Conservation (phyloP, 2,888 invertebrate species). For the Acronicta psi region DNA sequence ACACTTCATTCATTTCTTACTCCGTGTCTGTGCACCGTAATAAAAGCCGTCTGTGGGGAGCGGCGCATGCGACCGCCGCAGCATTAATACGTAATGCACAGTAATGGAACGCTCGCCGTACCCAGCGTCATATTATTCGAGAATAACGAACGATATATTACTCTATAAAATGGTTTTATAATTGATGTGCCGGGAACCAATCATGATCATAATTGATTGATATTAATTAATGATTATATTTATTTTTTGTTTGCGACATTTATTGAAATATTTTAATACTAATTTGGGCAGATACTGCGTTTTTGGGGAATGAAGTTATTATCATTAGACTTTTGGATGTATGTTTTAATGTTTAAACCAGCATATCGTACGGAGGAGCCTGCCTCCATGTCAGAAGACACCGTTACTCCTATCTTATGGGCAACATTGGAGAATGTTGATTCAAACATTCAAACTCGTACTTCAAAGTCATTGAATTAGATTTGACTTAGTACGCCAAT, state of each 20-base stretch:
- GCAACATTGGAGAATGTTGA: too few species aligned
- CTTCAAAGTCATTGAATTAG: too few species aligned
- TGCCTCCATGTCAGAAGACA: too few species aligned
- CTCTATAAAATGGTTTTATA: slow-evolving; percentile 53
- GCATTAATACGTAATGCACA: slow-evolving; percentile 77
- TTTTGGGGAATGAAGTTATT: too few species aligned
- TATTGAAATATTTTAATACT: background rate
- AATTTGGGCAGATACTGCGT: too few species aligned
- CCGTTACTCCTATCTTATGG: too few species aligned
- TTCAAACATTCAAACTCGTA: too few species aligned
- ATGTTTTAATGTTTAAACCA: too few species aligned
- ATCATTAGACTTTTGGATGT: too few species aligned
- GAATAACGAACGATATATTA: slow-evolving; percentile 53
- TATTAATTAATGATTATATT: slow-evolving; percentile 19
- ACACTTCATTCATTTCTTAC: slow-evolving; percentile 26
- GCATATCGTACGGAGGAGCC: too few species aligned
- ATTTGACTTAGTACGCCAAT: too few species aligned
- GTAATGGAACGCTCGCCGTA: slow-evolving; percentile 72
- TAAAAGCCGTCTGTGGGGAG: slow-evolving; percentile 56
- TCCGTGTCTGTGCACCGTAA: slow-evolving; percentile 33
- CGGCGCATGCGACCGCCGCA: slow-evolving; percentile 46
- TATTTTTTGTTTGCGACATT: background rate
- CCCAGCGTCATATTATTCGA: slow-evolving; percentile 44
- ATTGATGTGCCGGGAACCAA: slow-evolving; percentile 26
- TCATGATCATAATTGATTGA: slow-evolving; percentile 12